These are phyloP conservation scores for Crioceris asparagi DNA, from an alignment of 2,888 invertebrate genomes.

Conservation along the genomic window DNA sequence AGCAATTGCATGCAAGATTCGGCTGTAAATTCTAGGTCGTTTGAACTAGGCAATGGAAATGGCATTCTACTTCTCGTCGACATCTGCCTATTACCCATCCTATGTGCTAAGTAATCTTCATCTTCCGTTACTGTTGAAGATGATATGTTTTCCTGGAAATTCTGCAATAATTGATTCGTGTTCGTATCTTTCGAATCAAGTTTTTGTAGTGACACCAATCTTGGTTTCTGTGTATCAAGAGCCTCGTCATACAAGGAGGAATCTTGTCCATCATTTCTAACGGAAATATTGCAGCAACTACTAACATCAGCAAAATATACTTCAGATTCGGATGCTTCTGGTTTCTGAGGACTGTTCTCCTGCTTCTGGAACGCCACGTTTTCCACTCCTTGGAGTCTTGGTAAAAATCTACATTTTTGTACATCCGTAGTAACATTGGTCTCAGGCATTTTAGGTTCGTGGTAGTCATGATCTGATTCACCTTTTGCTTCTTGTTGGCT, in stretches of 20 bases:
- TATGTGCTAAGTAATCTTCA: slow-evolving; percentile 48
- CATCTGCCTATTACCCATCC: slow-evolving; percentile 45
- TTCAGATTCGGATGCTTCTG: slow-evolving; percentile 65
- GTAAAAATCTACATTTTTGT: slow-evolving; percentile 28
- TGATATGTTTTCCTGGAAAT: slow-evolving; percentile 30
- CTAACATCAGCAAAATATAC: slow-evolving; percentile 81
- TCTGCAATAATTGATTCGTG: slow-evolving; percentile 26
- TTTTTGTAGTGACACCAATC: slow-evolving; percentile 37
- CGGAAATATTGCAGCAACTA: slow-evolving; percentile 69
- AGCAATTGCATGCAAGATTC: slow-evolving; percentile 28
- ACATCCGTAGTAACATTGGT: slow-evolving; percentile 20
- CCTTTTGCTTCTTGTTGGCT: slow-evolving; percentile 23
- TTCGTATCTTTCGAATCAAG: slow-evolving; percentile 32
- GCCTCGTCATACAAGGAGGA: slow-evolving; percentile 49
- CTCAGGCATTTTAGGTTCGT: too few species aligned
- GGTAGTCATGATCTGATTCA: slow-evolving; percentile 36
- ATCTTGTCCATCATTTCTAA: slow-evolving; percentile 45
- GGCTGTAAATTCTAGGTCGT: slow-evolving; percentile 29
- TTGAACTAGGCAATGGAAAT: slow-evolving; percentile 41
- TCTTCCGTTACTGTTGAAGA: slow-evolving; percentile 35
- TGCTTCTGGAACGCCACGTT: slow-evolving; percentile 68
- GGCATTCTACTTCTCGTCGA: slow-evolving; percentile 49
- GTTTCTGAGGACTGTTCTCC: slow-evolving; percentile 44
- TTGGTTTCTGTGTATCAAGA: slow-evolving; percentile 32
- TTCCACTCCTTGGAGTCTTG: slow-evolving; percentile 58